phyloP scores from a whole-genome alignment of 2,888 invertebrate genomes.

The Drosophila mimica region DNA sequence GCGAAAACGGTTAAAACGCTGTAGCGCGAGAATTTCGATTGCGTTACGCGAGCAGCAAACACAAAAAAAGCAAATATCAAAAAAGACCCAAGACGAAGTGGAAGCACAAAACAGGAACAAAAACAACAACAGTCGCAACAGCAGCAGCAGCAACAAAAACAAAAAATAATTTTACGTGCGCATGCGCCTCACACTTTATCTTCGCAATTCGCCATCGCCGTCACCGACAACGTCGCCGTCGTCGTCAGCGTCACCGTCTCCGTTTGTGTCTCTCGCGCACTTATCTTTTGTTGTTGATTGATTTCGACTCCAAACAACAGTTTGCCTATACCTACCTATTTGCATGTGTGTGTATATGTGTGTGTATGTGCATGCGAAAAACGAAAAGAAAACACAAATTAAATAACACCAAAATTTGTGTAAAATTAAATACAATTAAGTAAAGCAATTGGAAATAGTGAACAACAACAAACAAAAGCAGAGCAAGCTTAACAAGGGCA shows the following conservation, averaged over 20 bases:
- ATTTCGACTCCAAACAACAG: slow-evolving; percentile 50
- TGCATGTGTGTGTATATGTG: slow-evolving; percentile 17
- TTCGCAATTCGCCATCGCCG: slow-evolving; percentile 49
- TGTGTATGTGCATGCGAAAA: slow-evolving; percentile 33
- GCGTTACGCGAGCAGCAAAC: slow-evolving; percentile 29
- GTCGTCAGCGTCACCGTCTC: slow-evolving; percentile 16
- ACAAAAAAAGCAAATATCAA: not conserved
- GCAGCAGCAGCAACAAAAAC: slow-evolving; percentile 20
- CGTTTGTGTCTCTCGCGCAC: slow-evolving; percentile 24
- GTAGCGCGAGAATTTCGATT: slow-evolving; percentile 50
- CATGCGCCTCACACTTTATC: slow-evolving; percentile 57
- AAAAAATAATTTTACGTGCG: slow-evolving; percentile 52
- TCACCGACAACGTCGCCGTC: slow-evolving; percentile 3
- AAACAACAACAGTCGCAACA: slow-evolving; percentile 27
- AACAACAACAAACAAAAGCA: slow-evolving; percentile 20
- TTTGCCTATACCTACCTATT: slow-evolving; percentile 31
- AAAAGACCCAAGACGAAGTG: slow-evolving; percentile 31
- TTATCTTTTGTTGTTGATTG: slow-evolving; percentile 56
- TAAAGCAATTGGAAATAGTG: slow-evolving; percentile 44
- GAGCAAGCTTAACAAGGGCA: slow-evolving; percentile 43
- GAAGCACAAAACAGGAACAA: slow-evolving; percentile 30
- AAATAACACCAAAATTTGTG: slow-evolving; percentile 37
- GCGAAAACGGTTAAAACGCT: slow-evolving; percentile 78
- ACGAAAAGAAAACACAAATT: slow-evolving; percentile 35
- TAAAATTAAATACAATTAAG: slow-evolving; percentile 51